phyloP scores from a whole-genome alignment of 2,888 invertebrate species.

The Gibbula magus region DNA sequence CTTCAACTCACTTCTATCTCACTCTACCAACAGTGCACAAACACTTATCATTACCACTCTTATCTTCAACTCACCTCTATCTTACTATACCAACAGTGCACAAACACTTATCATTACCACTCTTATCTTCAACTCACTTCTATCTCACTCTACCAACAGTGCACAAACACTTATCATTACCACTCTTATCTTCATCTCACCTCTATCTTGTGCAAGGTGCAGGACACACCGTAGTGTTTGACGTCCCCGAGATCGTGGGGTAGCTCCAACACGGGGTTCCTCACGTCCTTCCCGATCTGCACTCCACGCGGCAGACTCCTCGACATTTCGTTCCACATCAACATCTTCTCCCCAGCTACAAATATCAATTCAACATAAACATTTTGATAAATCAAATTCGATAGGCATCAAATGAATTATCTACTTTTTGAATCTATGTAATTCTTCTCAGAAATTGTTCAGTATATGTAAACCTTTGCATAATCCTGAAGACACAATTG shows the following conservation, averaged over 20 bases:
- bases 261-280: constrained; percentile 84
- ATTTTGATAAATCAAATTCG: too few relatives aligned
- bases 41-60: too few relatives aligned
- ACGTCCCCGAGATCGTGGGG: constrained; percentile 85
- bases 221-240: constrained; percentile 70
- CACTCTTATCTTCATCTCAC: constrained; percentile 41
- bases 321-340: constrained; percentile 89
- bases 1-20: too few relatives aligned
- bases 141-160: neutral
- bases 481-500: too few relatives aligned
- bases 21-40: too few relatives aligned
- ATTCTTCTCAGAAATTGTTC: too few relatives aligned
- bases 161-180: neutral
- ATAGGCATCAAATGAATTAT: too few relatives aligned
- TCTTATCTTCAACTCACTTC: neutral
- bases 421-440: too few relatives aligned
- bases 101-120: neutral
- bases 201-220: constrained; percentile 64
- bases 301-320: constrained; percentile 90
- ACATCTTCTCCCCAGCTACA: constrained; percentile 82
- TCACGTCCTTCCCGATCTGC: constrained; percentile 87
- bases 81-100: too few relatives aligned
- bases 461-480: too few relatives aligned
- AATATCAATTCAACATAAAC: constrained; percentile 6
- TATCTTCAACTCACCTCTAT: too few relatives aligned